Evolutionary conservation across 2,888 invertebrate species (phyloP).

Genomic region (Ormyrus thymus): DNA sequence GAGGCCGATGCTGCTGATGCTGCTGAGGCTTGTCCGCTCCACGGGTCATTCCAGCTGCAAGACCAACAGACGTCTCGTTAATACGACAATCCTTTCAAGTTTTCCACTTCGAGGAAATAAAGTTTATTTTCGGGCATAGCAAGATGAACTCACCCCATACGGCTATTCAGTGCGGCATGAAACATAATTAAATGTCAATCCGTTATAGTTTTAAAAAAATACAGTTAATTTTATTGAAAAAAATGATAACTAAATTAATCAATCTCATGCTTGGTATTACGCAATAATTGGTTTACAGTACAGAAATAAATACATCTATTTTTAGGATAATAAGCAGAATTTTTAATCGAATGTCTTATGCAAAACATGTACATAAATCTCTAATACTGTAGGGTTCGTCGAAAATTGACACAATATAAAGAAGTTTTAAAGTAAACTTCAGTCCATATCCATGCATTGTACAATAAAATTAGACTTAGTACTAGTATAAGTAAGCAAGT

Average conservation of each 20-base stretch:
- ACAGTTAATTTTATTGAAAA: constrained; percentile 37
- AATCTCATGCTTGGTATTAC: constrained; percentile 37
- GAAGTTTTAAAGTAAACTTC: too few relatives aligned
- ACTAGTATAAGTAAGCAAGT: not conserved
- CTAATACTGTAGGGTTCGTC: too few relatives aligned
- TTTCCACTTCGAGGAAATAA: too few relatives aligned
- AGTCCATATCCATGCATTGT: too few relatives aligned
- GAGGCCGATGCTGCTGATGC: constrained; percentile 38
- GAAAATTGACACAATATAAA: too few relatives aligned
- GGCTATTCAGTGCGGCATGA: constrained; percentile 74
- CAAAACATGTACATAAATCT: not conserved
- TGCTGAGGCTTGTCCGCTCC: constrained; percentile 64
- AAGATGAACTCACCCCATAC: constrained; percentile 76
- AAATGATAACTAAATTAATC: constrained; percentile 36
- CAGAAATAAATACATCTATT: not conserved
- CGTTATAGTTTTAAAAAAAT: constrained; percentile 63
- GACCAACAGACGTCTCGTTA: not conserved
- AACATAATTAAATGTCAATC: constrained; percentile 74
- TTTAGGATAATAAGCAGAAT: not conserved
- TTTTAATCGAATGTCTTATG: not conserved
- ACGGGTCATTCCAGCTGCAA: constrained; percentile 72
- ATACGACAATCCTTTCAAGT: not conserved
- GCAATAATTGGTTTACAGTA: not conserved
- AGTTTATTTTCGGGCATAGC: not conserved
- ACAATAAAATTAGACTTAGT: too few relatives aligned